Base-by-base conservation (phyloP, 2,113 vertebrate genomes). In the Laticauda laticaudata region DNA sequence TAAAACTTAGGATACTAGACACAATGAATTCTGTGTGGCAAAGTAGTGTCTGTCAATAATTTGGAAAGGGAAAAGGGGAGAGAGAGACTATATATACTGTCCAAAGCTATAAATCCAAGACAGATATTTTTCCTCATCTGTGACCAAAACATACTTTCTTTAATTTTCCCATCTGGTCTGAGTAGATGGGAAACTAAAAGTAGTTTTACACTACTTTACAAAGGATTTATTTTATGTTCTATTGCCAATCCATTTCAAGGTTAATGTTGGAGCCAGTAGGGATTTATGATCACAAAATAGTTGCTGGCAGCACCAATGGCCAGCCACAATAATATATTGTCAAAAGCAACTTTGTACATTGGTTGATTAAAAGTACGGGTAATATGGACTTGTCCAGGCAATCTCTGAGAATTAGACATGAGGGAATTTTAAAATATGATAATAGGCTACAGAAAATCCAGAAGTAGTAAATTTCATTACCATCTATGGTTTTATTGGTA, bases 311-410 rank as follows among this genome's bases (percentile, higher is more conserved):
- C 90, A 90, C 94, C 89, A 20, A 94, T 88, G 94, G 94, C 95
- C 96, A 26, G 86, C 53, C 92, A 54, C 29, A 94, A 96, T 92
- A 94, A 96, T 94, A 93, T 93, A 91, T 88, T 90, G 92, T 86
- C 85, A 92, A 64, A 93, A 94, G 92, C 94, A 95, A 48, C 94
- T 95, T 94, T 61, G 94, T 94, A 96, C 94, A 94, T 88, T 48
- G 93, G 57, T 94, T 95, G 93, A 95, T 91, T 86, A 85, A 54
- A 92, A 95, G 94, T 55, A 92, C 94, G 91, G 4, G 89, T 94
- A 96, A 95, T 69, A 69, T 15, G 14, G 64, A n/a, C 64, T 69
- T 69, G 29, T 15, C 64, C 64, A 34, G 5, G 64, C 64, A 69
- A 69, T 69, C 64, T n/a, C 29, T 6, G 64, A 69, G 12, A 34